Percentiles rank a stretch among this genome's conserved stretches.
These are phyloP conservation scores for Neoascia interrupta DNA, from an alignment of 2,888 invertebrate genomes.

Conservation along the genomic window DNA sequence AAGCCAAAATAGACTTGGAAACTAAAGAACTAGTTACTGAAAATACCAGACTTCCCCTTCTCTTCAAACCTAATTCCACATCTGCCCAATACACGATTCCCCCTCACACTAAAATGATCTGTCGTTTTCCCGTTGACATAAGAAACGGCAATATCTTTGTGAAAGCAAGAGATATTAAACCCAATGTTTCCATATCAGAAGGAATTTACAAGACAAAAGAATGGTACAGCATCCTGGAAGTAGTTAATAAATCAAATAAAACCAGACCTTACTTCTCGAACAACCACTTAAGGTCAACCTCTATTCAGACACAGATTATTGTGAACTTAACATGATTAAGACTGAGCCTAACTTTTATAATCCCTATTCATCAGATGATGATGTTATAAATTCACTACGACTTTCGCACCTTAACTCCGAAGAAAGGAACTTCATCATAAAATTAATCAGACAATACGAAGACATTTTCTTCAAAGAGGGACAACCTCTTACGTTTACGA, in stretches of 20 bases:
- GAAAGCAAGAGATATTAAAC: not conserved
- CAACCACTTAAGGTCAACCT: not conserved
- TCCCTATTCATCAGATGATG: too few relatives aligned
- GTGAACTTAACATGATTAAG: not conserved
- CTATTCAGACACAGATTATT: not conserved
- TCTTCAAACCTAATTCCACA: constrained; percentile 23
- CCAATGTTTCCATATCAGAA: not conserved
- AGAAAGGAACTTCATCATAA: constrained; percentile 10
- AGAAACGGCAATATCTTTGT: constrained; percentile 1
- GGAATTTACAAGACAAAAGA: constrained; percentile 5
- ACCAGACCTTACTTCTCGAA: not conserved
- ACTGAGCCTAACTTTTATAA: too few relatives aligned
- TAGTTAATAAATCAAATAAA: not conserved
- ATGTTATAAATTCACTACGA: too few relatives aligned
- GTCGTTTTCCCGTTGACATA: not conserved
- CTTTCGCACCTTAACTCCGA: constrained; percentile 18
- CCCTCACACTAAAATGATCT: constrained; percentile 6
- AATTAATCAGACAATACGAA: constrained; percentile 7
- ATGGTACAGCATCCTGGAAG: constrained; percentile 8
- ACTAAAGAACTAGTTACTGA: too few relatives aligned
- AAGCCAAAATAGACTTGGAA: too few relatives aligned
- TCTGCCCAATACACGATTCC: constrained; percentile 10
- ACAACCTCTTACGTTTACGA: not conserved
- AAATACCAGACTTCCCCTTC: constrained; percentile 7
- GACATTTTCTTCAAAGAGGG: not conserved